Evolutionary conservation across 2,113 vertebrate genomes (phyloP), one percentile per base, ranked within the genome.

Genomic region (Halichoerus grypus): DNA sequence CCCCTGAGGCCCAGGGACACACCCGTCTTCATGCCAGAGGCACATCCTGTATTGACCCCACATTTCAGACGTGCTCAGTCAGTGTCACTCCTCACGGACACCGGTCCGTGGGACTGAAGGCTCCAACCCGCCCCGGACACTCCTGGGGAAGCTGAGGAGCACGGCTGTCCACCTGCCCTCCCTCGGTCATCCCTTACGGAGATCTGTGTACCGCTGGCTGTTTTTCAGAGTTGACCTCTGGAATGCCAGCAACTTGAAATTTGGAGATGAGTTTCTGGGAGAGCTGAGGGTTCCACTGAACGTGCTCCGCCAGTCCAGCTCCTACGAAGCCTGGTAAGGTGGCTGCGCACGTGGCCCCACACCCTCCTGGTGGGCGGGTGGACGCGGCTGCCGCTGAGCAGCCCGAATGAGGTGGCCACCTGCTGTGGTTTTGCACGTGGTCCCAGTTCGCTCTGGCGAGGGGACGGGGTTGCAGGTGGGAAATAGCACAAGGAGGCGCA

Each of bases 221-320:
- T 11, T 96, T 95, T 98, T 88, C 98, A 99, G 99, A 95, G 99
- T 99, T 96, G 99, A 99, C 96, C 99, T 99, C 97, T 99, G 99
- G 99, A 99, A 99, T 53, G 99, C 99, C 98, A 99, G 99, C 98
- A 99, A 99, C 98, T 97, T 99, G 98, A 99, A 99, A 98, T 99
- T 99, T 94, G 99, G 99, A 61, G 99, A 99, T 0, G 99, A 99
- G 98, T 99, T 99, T 97, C 98, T 99, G 53, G 99, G 99, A 97
- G 99, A 99, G 39, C 99, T 99, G 36, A 99, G 99, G 36, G 99
- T 99, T 71, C 99, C 99, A 9, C 98, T 99, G 96, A 99, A 99
- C 97, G 99, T 99, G 61, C 98, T 99, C 86, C 99, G 99, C 63
- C 99, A 99, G 97, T 99, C 99, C 8, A 99, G 99, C 80, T 98